These are phyloP conservation scores for Tragelaphus eurycerus DNA, from an alignment of 2,797 vertebrate genomes.

Conservation along the genomic window DNA sequence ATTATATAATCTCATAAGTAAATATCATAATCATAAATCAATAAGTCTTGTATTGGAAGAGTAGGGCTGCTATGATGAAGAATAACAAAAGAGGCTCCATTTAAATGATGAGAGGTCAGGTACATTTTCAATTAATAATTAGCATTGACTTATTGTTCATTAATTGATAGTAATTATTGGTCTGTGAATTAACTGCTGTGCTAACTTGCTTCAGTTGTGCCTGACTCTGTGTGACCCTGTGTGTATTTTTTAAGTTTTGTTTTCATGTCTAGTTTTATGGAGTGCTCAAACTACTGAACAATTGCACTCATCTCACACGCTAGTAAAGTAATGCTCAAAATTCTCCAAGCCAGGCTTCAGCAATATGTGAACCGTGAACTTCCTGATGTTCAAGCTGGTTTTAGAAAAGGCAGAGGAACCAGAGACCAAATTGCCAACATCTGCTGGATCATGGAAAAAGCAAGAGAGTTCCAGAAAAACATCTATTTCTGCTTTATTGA, in stretches of 20 bases:
- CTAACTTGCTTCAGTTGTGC: not conserved
- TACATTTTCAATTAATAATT: not conserved
- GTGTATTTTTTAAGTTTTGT: not conserved
- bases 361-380: too few relatives aligned
- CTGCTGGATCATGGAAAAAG: too few relatives aligned
- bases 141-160: not conserved
- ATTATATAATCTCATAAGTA: not conserved
- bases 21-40: conserved; percentile 26
- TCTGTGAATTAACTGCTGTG: not conserved
- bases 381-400: too few relatives aligned
- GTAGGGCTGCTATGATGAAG: not conserved
- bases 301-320: too few relatives aligned
- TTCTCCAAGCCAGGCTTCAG: too few relatives aligned
- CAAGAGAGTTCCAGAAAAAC: too few relatives aligned
- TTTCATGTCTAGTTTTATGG: not conserved
- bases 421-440: too few relatives aligned
- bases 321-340: too few relatives aligned
- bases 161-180: not conserved
- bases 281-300: too few relatives aligned
- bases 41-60: not conserved
- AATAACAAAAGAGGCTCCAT: not conserved
- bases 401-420: too few relatives aligned
- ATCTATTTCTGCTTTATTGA: too few relatives aligned
- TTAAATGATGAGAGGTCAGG: not conserved
- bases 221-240: not conserved